These are phyloP conservation scores for Rhingia campestris DNA, from an alignment of 2,888 invertebrate genomes.

Conservation along the genomic window DNA sequence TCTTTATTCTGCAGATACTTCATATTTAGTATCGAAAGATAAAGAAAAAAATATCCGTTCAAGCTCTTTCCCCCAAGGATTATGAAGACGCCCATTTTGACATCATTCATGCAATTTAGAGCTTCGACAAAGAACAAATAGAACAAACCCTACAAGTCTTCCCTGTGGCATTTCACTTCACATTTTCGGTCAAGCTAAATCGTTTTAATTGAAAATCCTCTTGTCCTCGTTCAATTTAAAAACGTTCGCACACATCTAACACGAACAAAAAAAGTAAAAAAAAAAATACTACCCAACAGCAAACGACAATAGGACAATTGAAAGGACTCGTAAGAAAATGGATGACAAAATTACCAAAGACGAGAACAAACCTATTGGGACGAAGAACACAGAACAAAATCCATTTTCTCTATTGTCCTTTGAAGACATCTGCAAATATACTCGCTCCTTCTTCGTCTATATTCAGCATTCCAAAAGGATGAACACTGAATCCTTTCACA, in stretches of 20 bases:
- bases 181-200: not conserved
- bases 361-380: slow-evolving; percentile 36
- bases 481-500: slow-evolving; percentile 67
- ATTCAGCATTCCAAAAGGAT: slow-evolving; percentile 47
- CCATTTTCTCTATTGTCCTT: slow-evolving; percentile 62
- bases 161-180: slow-evolving; percentile 25
- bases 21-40: no score
- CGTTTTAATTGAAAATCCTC: slow-evolving; percentile 6
- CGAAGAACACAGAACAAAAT: slow-evolving; percentile 34
- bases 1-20: no score
- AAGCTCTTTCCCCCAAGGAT: not conserved
- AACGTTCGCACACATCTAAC: not conserved
- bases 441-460: slow-evolving; percentile 45
- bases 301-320: slow-evolving; percentile 2
- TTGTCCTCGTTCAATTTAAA: slow-evolving; percentile 14
- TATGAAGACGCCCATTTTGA: not conserved
- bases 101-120: not conserved
- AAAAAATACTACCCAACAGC: not conserved
- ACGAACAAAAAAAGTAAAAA: slow-evolving; percentile 9
- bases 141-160: not conserved
- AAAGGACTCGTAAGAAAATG: slow-evolving; percentile 35
- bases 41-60: no score
- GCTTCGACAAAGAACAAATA: not conserved
- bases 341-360: slow-evolving; percentile 33
- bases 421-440: slow-evolving; percentile 68